Base-by-base conservation (phyloP, 2,888 invertebrate species). In the Chymomyza fuscimana region DNA sequence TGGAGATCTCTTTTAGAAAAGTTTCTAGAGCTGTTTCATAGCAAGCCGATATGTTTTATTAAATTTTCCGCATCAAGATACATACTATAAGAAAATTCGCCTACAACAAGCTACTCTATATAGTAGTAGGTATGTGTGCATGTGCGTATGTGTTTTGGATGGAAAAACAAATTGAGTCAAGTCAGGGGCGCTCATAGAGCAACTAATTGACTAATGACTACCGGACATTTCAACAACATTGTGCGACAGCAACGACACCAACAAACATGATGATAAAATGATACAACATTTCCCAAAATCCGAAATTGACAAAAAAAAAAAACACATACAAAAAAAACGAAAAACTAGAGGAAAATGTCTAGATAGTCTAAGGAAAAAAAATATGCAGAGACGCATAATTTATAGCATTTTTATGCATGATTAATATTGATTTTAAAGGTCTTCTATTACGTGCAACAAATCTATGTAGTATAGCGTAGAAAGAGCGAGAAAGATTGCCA, bases 361-460 rank as follows among this genome's bases (percentile, higher is more conserved):
- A 70, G 74, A 12, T 69, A 61, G 64, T 66, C 70, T 75, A 63
- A 71, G 61, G 52, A 32, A 52, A 22, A 46, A 19, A 22, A 22
- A 9, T 16, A 10, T 2, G 1, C 52, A 15, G 25, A 22, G 50
- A 25, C 54, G 16, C 32, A 72, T 81, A 88, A 88, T 87, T 86
- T 80, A 87, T 88, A 79, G 81, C 80, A 83, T 82, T 83, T 80
- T 63, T 72, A 75, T 77, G 79, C 81, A 87, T 90, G 89, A 90
- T 90, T 89, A 88, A 90, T 90, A 85, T 82, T 78, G 81, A 81
- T 90, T 90, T 90, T 80, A 90, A 81, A 89, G 86, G 83, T 79
- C 74, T 77, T 80, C 80, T 78, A 54, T 70, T 67, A 59, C 75
- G 60, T 68, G 70, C 25, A 73, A 63, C 63, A 63, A 63, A 67